Evolutionary conservation across 2,113 vertebrate genomes (phyloP).

Genomic region (Cheirogaleus medius): DNA sequence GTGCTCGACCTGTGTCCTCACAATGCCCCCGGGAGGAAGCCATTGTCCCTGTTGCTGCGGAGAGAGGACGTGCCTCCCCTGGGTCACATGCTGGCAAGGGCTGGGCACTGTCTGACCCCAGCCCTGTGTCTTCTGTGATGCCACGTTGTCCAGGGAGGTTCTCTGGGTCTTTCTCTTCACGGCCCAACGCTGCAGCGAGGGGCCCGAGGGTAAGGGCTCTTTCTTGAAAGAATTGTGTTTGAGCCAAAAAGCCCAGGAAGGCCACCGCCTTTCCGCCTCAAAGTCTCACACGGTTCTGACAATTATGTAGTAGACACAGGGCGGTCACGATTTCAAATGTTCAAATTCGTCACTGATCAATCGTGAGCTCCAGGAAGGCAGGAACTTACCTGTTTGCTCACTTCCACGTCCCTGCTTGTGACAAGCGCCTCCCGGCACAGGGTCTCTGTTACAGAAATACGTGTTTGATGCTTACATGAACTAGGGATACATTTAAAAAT

Average conservation of each 20-base stretch:
- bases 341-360: too few relatives aligned
- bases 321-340: too few relatives aligned
- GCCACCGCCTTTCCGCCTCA: not conserved
- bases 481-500: not conserved
- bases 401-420: fast-evolving
- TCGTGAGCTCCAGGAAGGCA: fast-evolving
- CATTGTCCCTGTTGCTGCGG: not conserved
- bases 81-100: not conserved
- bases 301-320: fast-evolving
- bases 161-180: not conserved
- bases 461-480: not conserved
- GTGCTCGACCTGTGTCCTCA: not conserved
- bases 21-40: fast-evolving
- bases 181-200: not conserved
- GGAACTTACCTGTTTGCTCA: not conserved
- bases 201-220: not conserved
- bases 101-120: not conserved
- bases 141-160: not conserved
- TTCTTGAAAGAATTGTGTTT: not conserved
- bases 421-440: not conserved
- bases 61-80: not conserved
- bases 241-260: not conserved
- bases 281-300: not conserved
- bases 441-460: fast-evolving
- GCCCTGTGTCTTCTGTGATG: not conserved